These are phyloP conservation scores for Teleogryllus occipitalis DNA, from an alignment of 1,140 invertebrate species.

Conservation along the genomic window DNA sequence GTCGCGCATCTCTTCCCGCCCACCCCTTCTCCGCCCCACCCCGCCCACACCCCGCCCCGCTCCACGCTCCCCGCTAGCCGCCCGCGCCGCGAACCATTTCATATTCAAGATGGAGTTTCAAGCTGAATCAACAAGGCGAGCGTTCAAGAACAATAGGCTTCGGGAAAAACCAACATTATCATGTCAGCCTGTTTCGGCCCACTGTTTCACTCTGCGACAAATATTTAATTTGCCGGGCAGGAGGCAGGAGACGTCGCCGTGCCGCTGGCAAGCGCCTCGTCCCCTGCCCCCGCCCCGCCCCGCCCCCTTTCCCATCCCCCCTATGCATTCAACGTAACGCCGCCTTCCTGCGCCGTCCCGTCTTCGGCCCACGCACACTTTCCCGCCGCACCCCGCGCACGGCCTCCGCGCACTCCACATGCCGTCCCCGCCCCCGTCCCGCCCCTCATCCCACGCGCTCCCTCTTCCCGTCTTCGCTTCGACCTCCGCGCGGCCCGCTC, in stretches of 20 bases:
- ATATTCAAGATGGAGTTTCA: slow-evolving; percentile 24
- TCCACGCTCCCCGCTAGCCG: not conserved
- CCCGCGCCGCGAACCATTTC: slow-evolving; percentile 12
- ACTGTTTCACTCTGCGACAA: slow-evolving; percentile 23
- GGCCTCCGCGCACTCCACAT: no score
- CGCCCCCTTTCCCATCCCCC: not conserved
- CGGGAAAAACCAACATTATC: slow-evolving; percentile 23
- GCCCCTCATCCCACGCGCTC: not conserved
- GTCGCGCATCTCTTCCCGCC: not conserved
- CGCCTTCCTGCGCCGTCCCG: not conserved
- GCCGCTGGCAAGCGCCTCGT: not conserved
- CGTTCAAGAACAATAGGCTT: slow-evolving; percentile 21
- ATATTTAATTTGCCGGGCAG: slow-evolving; percentile 23
- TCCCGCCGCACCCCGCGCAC: not conserved
- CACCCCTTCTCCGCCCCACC: not conserved
- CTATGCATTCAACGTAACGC: no score
- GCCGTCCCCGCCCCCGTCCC: not conserved
- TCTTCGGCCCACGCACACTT: not conserved
- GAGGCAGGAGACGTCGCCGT: not conserved
- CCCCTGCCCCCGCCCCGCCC: not conserved
- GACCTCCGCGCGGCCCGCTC: not conserved
- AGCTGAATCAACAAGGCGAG: slow-evolving; percentile 24
- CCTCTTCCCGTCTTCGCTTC: not conserved
- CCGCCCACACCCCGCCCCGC: not conserved
- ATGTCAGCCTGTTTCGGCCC: slow-evolving; percentile 21